Conservation (phyloP, 2,797 vertebrate genomes). For the Philypnodon macrostomus region DNA sequence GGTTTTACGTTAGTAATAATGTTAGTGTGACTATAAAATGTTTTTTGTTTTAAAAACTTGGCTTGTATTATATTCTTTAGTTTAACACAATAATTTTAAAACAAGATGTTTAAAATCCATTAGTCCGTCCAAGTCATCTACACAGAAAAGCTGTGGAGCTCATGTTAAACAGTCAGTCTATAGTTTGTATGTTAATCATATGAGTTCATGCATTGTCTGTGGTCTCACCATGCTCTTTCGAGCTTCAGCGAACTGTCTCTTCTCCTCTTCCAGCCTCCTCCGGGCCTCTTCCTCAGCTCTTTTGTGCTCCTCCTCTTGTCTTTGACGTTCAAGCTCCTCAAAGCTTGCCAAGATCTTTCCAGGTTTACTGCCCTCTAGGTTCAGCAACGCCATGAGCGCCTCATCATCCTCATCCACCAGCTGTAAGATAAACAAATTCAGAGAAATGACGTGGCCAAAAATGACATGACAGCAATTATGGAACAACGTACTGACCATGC, state of each 20-base stretch:
- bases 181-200: not conserved
- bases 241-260: constrained; percentile 80
- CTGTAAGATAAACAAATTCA: constrained; percentile 60
- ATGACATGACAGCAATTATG: too few relatives aligned
- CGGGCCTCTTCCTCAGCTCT: constrained; percentile 81
- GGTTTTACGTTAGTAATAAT: not conserved
- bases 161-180: constrained; percentile 9
- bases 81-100: too few relatives aligned
- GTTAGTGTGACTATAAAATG: too few relatives aligned
- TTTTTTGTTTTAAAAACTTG: too few relatives aligned
- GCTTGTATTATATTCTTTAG: too few relatives aligned
- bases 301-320: constrained; percentile 78
- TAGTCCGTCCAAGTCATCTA: not conserved
- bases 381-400: constrained; percentile 70
- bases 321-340: constrained; percentile 81
- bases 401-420: constrained; percentile 80
- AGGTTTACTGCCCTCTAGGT: constrained; percentile 73
- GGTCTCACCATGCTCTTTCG: constrained; percentile 79
- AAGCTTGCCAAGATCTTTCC: constrained; percentile 83
- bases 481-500: constrained; percentile 81
- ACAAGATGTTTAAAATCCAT: too few relatives aligned
- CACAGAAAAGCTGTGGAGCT: constrained; percentile 5
- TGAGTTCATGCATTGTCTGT: not conserved
- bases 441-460: too few relatives aligned
- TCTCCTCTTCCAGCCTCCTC: constrained; percentile 80